phyloP scores from a whole-genome alignment of 1,140 invertebrate genomes.

The Pantala flavescens region DNA sequence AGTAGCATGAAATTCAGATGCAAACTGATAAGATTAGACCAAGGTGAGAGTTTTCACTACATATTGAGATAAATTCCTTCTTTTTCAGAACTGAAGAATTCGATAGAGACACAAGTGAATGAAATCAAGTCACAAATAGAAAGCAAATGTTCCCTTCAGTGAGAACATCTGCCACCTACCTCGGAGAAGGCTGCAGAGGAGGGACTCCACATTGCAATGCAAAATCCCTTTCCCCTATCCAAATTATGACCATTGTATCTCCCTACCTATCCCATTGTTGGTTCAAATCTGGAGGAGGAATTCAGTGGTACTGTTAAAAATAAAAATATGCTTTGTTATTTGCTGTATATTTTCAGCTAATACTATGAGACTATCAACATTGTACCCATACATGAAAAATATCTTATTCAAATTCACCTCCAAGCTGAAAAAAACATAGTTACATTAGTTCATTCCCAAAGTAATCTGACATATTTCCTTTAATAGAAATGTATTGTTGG shows the following conservation, averaged over 20 bases:
- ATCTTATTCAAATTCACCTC: neutral
- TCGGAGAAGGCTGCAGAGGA: neutral
- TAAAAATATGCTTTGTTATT: neutral
- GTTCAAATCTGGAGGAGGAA: conserved; percentile 4
- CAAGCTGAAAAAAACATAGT: neutral
- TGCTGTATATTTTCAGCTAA: neutral
- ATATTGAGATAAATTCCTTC: conserved; percentile 16
- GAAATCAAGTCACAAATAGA: conserved; percentile 89
- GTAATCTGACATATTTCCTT: neutral
- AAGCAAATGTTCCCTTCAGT: conserved; percentile 87
- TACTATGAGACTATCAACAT: neutral
- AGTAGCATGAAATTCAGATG: no score
- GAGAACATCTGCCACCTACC: neutral
- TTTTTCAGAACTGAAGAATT: conserved; percentile 84
- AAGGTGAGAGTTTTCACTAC: neutral
- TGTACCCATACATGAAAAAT: neutral
- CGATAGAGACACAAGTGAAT: conserved; percentile 87
- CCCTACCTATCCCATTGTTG: neutral
- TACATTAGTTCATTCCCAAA: neutral
- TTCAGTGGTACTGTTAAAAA: conserved; percentile 4
- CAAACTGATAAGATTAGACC: no score
- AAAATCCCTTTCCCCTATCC: neutral
- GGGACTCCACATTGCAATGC: conserved; percentile 7
- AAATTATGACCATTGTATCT: neutral
- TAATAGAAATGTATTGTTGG: neutral